These are phyloP conservation scores for Dolichoris vasculosae DNA, from an alignment of 1,140 invertebrate species.

Conservation along the genomic window DNA sequence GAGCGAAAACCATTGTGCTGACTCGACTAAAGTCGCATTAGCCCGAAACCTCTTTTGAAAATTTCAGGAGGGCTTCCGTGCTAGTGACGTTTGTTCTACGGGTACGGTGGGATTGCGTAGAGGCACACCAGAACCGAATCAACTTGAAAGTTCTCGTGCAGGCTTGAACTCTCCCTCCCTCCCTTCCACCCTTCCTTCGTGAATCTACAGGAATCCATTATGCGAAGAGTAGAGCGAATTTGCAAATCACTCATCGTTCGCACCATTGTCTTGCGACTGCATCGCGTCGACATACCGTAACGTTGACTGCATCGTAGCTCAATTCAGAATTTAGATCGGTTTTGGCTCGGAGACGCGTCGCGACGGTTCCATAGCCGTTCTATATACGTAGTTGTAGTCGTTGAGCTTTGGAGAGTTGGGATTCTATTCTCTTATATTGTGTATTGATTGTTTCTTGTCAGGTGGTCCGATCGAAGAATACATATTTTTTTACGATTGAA, in stretches of 20 bases:
- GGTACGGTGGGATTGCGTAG: neutral
- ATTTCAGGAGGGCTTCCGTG: slow-evolving; percentile 8
- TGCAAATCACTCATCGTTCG: slow-evolving; percentile 40
- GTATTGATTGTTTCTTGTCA: neutral
- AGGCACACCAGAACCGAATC: neutral
- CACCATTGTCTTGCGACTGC: slow-evolving; percentile 34
- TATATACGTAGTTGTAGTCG: neutral
- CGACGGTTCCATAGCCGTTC: neutral
- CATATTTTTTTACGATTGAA: neutral
- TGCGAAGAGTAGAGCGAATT: slow-evolving; percentile 23
- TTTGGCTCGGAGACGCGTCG: neutral
- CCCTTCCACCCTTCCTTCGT: neutral
- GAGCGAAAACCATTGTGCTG: neutral
- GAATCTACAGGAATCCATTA: slow-evolving; percentile 26
- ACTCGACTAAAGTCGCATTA: neutral
- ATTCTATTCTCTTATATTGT: slow-evolving; percentile 9
- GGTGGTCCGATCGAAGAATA: neutral
- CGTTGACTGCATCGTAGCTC: neutral
- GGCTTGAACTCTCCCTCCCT: neutral
- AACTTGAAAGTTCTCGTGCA: slow-evolving; percentile 22
- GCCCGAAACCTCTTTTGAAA: slow-evolving; percentile 1
- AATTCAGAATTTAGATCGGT: slow-evolving; percentile 36
- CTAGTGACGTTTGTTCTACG: neutral
- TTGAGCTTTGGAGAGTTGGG: neutral
- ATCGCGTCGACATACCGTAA: neutral